phyloP scores from a whole-genome alignment of 1,140 invertebrate species.

The Anoplolepis gracilipes region DNA sequence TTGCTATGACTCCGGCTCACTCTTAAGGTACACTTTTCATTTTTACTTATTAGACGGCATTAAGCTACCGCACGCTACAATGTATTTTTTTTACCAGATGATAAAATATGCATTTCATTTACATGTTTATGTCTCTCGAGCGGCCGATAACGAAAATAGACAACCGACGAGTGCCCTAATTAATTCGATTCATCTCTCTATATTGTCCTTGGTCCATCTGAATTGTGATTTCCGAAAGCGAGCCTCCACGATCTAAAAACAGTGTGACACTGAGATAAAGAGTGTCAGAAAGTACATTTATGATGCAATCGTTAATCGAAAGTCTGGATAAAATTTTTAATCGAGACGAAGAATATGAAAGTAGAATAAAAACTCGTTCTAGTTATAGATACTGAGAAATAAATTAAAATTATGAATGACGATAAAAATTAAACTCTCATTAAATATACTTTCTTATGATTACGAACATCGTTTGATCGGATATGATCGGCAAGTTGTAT shows the following conservation, averaged over 20 bases:
- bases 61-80: conserved; percentile 65
- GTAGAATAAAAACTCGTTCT: too few relatives aligned
- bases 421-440: conserved; percentile 6
- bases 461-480: conserved; percentile 29
- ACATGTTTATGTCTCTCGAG: not conserved
- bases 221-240: conserved; percentile 53
- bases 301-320: conserved; percentile 6
- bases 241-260: not conserved
- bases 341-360: not conserved
- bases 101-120: conserved; percentile 71
- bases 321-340: not conserved
- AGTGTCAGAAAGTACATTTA: conserved; percentile 2
- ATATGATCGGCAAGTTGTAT: conserved; percentile 47
- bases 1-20: conserved; percentile 56
- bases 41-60: conserved; percentile 65
- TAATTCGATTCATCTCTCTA: conserved; percentile 43
- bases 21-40: conserved; percentile 74
- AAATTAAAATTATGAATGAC: conserved; percentile 15
- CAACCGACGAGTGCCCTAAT: conserved; percentile 48
- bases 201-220: conserved; percentile 82
- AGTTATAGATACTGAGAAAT: conserved; percentile 23
- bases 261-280: conserved; percentile 22
- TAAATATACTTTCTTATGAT: not conserved
- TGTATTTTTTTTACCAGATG: conserved; percentile 46
- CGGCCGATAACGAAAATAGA: conserved; percentile 47